Conservation (phyloP, 1,140 invertebrate species). For the Samia ricini region DNA sequence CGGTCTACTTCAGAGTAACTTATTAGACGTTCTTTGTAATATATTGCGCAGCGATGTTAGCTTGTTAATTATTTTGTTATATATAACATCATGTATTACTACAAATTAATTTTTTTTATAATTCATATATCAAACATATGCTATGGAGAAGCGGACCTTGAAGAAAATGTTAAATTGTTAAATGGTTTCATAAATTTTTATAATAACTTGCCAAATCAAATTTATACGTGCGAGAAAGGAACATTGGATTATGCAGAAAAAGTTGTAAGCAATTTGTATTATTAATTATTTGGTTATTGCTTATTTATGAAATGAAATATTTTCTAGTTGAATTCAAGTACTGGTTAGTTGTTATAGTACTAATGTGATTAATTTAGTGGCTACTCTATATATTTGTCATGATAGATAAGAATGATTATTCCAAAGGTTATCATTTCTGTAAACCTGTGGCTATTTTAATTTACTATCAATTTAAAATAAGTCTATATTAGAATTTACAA, state of each 20-base stretch:
- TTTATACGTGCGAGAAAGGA: conserved; percentile 48
- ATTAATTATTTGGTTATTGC: conserved; percentile 4
- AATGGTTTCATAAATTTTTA: conserved; percentile 53
- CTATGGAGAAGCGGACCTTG: not conserved
- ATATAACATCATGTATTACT: not conserved
- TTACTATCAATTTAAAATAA: conserved; percentile 18
- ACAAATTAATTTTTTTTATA: not conserved
- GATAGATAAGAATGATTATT: conserved; percentile 3
- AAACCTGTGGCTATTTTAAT: conserved; percentile 23
- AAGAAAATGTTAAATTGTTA: conserved; percentile 24
- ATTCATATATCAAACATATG: not conserved
- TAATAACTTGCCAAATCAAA: conserved; percentile 52
- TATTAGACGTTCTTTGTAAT: not conserved
- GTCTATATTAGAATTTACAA: not conserved
- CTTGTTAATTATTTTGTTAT: not conserved
- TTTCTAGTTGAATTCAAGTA: no score
- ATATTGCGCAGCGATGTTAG: not conserved
- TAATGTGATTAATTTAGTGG: not conserved
- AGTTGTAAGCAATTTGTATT: conserved; percentile 37
- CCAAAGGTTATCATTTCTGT: conserved; percentile 18
- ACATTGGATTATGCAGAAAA: conserved; percentile 41
- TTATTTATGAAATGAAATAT: not conserved
- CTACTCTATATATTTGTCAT: not conserved
- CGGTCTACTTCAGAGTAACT: no score
- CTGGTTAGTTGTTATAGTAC: no score